Evolutionary conservation across 2,113 vertebrate species (phyloP).

Genomic region (Gambusia holbrooki): DNA sequence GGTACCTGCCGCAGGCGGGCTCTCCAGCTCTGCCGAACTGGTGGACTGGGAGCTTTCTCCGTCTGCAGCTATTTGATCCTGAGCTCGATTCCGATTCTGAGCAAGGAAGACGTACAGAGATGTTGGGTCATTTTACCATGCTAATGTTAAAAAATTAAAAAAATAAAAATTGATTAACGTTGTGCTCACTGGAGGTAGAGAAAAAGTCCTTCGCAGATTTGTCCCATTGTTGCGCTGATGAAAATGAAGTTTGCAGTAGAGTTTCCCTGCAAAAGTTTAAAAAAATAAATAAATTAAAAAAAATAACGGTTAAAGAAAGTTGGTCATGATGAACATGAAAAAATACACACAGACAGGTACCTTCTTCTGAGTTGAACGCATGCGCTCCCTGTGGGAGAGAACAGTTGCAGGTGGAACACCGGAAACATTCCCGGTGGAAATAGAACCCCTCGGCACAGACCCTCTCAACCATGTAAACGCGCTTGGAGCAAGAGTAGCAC

Average conservation of each 20-base stretch:
- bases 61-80: slow-evolving; percentile 41
- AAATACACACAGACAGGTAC: slow-evolving; percentile 66
- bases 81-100: slow-evolving; percentile 34
- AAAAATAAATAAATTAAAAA: no score
- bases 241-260: slow-evolving; percentile 97
- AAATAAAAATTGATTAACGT: no score
- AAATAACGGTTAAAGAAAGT: not conserved
- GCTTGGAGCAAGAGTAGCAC: slow-evolving; percentile 90
- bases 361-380: slow-evolving; percentile 88
- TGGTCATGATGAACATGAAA: not conserved
- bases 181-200: slow-evolving; percentile 72
- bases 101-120: not conserved
- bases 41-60: slow-evolving; percentile 60
- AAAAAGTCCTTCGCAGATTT: slow-evolving; percentile 82
- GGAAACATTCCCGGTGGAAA: slow-evolving; percentile 97
- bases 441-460: slow-evolving; percentile 92
- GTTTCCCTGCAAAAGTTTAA: slow-evolving; percentile 81
- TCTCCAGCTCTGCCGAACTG: slow-evolving; percentile 72
- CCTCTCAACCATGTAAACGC: slow-evolving; percentile 93
- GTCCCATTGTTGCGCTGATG: slow-evolving; percentile 84
- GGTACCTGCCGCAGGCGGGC: slow-evolving; percentile 89
- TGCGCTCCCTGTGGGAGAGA: slow-evolving; percentile 88
- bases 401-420: slow-evolving; percentile 86
- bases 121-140: not conserved
- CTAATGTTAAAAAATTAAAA: not conserved